Evolutionary conservation across 2,797 vertebrate species (phyloP).

Genomic region (Hydrocynus forskahlii): DNA sequence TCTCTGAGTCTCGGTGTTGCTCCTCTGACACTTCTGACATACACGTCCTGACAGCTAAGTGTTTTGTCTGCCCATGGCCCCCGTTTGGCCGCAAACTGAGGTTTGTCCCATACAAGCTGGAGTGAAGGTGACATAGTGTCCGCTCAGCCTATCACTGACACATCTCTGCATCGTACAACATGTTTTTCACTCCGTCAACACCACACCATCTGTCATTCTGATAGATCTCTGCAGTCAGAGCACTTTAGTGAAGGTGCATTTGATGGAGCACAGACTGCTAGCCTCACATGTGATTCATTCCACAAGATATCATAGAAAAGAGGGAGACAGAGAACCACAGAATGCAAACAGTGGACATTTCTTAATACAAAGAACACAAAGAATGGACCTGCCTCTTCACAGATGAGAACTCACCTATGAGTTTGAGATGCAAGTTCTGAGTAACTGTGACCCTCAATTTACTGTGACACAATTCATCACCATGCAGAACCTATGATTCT

Average conservation of each 20-base stretch:
- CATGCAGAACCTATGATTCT: no score
- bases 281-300: constrained; percentile 21
- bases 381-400: not conserved
- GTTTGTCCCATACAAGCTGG: not conserved
- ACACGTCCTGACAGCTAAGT: constrained; percentile 4
- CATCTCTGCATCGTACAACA: constrained; percentile 33
- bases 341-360: not conserved
- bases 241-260: constrained; percentile 38
- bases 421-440: no score
- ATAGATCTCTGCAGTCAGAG: constrained; percentile 37
- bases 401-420: no score
- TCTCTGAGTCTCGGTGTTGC: not conserved
- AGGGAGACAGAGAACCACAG: not conserved
- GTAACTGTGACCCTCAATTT: no score
- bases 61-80: constrained; percentile 16
- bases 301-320: constrained; percentile 16
- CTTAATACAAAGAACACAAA: not conserved
- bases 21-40: not conserved
- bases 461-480: no score
- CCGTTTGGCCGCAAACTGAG: not conserved
- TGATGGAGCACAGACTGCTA: constrained; percentile 21
- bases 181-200: constrained; percentile 56
- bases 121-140: constrained; percentile 41
- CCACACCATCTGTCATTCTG: constrained; percentile 53
- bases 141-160: constrained; percentile 39